Base-by-base conservation (phyloP, 53 echinoderm and acorn worm genomes). In the Holothuria leucospilota region DNA sequence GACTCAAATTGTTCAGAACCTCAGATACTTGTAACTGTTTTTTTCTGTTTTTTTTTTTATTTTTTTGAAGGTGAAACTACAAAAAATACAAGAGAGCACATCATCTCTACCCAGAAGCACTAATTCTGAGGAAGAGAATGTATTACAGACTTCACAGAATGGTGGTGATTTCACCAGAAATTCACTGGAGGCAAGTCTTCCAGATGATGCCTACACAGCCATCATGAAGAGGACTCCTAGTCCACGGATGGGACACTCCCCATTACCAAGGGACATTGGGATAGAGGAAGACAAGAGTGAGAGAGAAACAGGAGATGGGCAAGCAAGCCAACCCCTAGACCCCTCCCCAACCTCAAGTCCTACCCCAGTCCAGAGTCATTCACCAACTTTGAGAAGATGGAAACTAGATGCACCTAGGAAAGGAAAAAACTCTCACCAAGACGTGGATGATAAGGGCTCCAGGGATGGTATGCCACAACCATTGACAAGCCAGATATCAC, bases 191-290 rank as follows among this genome's bases (percentile, higher is more conserved):
- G 51, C 42, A 26, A 83, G 84, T 66, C 25, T 66, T 20, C 65
- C 65, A n/a, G 84, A 83, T 30, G 84, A 83, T 64, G 39, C 59
- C 15, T 92, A 88, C 29, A 24, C 68, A 18, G 69, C 85, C 38
- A 78, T 86, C 39, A 74, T 89, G 56, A 71, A 66, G 51, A 81
- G 83, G 42, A 92, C 89, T n/a, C 92, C 92, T 25, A 92, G 92
- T 62, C 92, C 92, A 26, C 53, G 83, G 16, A 59, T 73, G 30
- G 56, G 68, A 20, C 66, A 65, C 13, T 89, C 89, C 11, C 75
- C 84, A 5, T 28, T 67, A 15, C 39, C 88, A 16, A 46, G 59
- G 60, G n/a, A 66, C 13, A 2, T 46, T 24, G 25, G 24, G 18
- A 66, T 66, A 0, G 42, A 66, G 13, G n/a, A 46, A 13, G 25